A percentile compares a stretch with the other conserved stretches of the same genome.
Conservation (phyloP, 1,140 invertebrate species). For the Procambarus virginalis region DNA sequence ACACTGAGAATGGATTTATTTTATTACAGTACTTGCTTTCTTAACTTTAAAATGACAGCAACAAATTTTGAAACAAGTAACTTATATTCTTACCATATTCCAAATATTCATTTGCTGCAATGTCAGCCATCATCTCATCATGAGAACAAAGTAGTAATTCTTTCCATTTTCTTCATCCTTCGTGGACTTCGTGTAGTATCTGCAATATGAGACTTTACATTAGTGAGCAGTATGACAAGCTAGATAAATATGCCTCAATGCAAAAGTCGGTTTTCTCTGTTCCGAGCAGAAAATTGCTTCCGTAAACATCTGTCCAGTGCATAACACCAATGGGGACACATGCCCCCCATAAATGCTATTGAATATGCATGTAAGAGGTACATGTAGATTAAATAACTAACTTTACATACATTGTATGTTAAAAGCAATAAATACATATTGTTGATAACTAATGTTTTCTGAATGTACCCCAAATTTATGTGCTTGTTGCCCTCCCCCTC, state of each 20-base stretch:
- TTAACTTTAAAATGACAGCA: not conserved
- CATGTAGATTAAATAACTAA: no score
- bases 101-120: conserved; percentile 98
- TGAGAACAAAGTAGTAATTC: conserved; percentile 99
- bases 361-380: no score
- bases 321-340: no score
- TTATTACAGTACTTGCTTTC: not conserved
- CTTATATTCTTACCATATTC: conserved; percentile 88
- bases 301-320: no score
- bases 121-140: conserved; percentile 99
- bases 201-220: conserved; percentile 73
- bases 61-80: not conserved
- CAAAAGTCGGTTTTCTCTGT: not conserved
- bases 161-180: conserved; percentile 97
- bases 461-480: no score
- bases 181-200: conserved; percentile 97
- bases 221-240: not conserved
- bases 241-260: not conserved
- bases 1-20: not conserved
- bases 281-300: not conserved
- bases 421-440: no score
- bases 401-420: no score
- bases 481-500: no score
- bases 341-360: no score
- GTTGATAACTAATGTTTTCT: no score